A percentile compares a stretch with the other conserved stretches of the same genome.
Conservation (phyloP, 2,113 vertebrate genomes). For the Syngnathus floridae region DNA sequence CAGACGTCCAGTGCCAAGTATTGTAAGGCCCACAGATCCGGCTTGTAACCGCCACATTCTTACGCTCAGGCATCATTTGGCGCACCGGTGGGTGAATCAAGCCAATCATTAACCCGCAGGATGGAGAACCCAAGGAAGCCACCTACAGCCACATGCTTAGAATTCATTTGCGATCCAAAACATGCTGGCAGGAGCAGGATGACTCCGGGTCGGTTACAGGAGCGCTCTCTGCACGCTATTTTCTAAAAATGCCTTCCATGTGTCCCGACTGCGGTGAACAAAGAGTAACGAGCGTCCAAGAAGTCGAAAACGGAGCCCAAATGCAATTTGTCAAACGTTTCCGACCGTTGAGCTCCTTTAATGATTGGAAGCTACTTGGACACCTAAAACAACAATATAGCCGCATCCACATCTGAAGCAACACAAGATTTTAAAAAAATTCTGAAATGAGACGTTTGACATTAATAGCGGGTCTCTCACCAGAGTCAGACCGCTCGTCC, state of each 20-base stretch:
- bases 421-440: conserved; percentile 16
- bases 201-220: conserved; percentile 11
- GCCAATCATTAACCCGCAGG: conserved; percentile 62
- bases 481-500: conserved; percentile 40
- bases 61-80: conserved; percentile 53
- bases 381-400: conserved; percentile 41
- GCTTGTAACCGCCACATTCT: conserved; percentile 62
- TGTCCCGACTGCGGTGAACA: conserved; percentile 17
- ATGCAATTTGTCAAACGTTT: conserved; percentile 45
- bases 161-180: conserved; percentile 9
- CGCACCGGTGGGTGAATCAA: conserved; percentile 35
- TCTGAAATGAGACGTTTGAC: neutral
- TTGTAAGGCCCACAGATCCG: conserved; percentile 45
- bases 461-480: conserved; percentile 35
- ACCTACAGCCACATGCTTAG: conserved; percentile 23
- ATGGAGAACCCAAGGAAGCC: conserved; percentile 39
- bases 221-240: neutral
- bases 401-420: conserved; percentile 17
- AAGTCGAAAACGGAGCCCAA: conserved; percentile 27
- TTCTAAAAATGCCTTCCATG: conserved; percentile 2
- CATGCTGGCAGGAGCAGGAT: conserved; percentile 6
- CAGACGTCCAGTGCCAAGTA: conserved; percentile 58
- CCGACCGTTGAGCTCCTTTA: conserved; percentile 37
- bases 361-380: conserved; percentile 30
- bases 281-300: conserved; percentile 22